Base-by-base conservation (phyloP, 2,888 invertebrate genomes). In the Tetragnatha montana region DNA sequence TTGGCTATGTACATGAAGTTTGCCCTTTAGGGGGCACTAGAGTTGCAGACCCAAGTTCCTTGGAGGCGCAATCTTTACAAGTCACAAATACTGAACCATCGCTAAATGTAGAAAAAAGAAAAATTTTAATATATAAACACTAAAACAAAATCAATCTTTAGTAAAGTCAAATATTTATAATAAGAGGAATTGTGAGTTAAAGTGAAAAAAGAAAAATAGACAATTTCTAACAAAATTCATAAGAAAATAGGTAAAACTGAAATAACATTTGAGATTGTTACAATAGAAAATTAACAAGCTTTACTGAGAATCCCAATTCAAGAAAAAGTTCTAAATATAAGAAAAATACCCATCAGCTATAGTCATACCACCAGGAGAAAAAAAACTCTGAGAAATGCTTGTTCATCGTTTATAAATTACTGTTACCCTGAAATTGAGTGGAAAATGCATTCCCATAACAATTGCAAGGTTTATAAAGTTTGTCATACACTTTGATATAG, bases 41-140 rank as follows among this genome's bases (percentile, higher is more conserved):
- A 12, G 84, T 89, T 8, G 85, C 81, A 71, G 89, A 85, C 68
- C 90, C 87, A 70, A 87, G 19, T 47, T 90, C 87, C 74, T 87
- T 87, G 68, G 89, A 89, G 71, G 89, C 51, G 85, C 85, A 85
- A 51, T 91, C 90, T 85, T 85, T 85, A 68, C 90, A 91, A 19
- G 73, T 81, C 10, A 88, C 87, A 81, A 74, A 81, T 8, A 91
- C 22, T 22, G 90, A 88, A 70, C 90, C 90, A 85, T 91, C 90
- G 81, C 90, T 91, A 80, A 68, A 86, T 73, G 35, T 35, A 89
- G 73, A 84, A 50, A 68, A 10, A 75, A 75, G 6, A 10, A 7
- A 8, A 75, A 0, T 47, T 2, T 47, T 6, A 75, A 49, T 49
- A 75, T n/a, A 19, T 19, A 71, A 22, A 12, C 12, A 19, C 12